Conservation (phyloP, 2,888 invertebrate species). For the Drosophila fulvimacula region DNA sequence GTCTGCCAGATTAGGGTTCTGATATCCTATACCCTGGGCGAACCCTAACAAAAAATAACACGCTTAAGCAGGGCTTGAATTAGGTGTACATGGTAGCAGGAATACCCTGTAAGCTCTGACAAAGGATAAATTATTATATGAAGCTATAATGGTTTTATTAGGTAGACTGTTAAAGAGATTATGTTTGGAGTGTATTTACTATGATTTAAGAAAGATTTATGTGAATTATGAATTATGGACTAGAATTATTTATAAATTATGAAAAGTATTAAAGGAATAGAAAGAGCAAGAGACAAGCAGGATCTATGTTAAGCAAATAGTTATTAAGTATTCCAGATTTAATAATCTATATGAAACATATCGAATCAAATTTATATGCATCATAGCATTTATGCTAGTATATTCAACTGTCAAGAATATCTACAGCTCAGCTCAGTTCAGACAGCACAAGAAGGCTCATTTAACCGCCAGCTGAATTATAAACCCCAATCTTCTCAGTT, state of each 20-base stretch:
- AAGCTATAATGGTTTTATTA: background rate
- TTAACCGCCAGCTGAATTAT: background rate
- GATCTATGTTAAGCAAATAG: too few relatives aligned
- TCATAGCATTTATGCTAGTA: too few relatives aligned
- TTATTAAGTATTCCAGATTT: too few relatives aligned
- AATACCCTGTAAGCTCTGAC: constrained; percentile 13
- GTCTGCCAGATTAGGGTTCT: constrained; percentile 33
- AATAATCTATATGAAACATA: too few relatives aligned
- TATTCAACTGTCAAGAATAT: too few relatives aligned
- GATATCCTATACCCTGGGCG: constrained; percentile 21
- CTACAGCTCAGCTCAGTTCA: background rate
- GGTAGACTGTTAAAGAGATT: background rate
- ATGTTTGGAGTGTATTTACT: background rate
- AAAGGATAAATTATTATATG: constrained; percentile 1
- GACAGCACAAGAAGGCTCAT: background rate
- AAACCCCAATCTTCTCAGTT: background rate
- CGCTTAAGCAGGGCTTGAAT: background rate
- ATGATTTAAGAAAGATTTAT: background rate
- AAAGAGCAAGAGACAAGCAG: too few relatives aligned
- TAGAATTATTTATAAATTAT: too few relatives aligned
- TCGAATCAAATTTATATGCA: too few relatives aligned
- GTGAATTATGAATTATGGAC: background rate
- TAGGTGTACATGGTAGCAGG: background rate
- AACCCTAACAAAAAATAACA: background rate
- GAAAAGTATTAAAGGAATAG: background rate